A percentile compares a stretch with the other conserved stretches of the same genome.
These are phyloP conservation scores for Apostichopus parvimensis DNA, from an alignment of 35 echinoderm and acorn worm species.

Conservation along the genomic window DNA sequence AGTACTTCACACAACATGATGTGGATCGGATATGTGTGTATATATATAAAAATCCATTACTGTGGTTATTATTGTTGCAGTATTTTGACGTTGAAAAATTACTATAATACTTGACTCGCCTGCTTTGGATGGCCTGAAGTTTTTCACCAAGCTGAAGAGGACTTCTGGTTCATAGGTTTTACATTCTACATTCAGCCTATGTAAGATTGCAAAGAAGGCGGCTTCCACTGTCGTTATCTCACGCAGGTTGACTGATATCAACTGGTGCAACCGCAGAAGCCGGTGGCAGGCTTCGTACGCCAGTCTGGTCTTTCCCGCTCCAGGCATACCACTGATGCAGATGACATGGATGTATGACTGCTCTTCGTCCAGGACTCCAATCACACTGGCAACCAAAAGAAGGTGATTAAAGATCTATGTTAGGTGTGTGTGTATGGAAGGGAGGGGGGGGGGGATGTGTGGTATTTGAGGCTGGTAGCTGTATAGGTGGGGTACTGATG, in stretches of 20 bases:
- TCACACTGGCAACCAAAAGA: conserved; percentile 26
- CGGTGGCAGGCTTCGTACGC: conserved; percentile 83
- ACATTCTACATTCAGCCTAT: conserved; percentile 64
- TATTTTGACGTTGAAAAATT: too few species aligned
- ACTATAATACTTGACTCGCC: conserved; percentile 32
- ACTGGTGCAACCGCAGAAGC: conserved; percentile 55
- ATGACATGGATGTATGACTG: conserved; percentile 63
- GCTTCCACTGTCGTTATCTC: conserved; percentile 75
- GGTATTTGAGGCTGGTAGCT: background rate
- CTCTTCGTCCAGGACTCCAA: conserved; percentile 48
- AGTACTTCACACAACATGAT: too few species aligned
- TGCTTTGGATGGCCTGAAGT: conserved; percentile 61
- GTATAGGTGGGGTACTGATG: too few species aligned
- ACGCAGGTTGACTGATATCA: conserved; percentile 79
- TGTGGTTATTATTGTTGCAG: too few species aligned
- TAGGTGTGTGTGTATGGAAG: background rate
- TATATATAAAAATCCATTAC: too few species aligned
- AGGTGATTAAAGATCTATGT: background rate
- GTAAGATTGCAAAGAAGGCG: conserved; percentile 81
- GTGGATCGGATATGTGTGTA: too few species aligned
- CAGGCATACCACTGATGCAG: conserved; percentile 90
- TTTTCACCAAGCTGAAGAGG: conserved; percentile 51
- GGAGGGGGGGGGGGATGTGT: background rate
- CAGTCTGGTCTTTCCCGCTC: conserved; percentile 89
- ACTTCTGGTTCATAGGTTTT: conserved; percentile 62